Evolutionary conservation across 2,113 vertebrate species (phyloP), one percentile per base, ranked within the genome.

Genomic region (Elaphurus davidianus): DNA sequence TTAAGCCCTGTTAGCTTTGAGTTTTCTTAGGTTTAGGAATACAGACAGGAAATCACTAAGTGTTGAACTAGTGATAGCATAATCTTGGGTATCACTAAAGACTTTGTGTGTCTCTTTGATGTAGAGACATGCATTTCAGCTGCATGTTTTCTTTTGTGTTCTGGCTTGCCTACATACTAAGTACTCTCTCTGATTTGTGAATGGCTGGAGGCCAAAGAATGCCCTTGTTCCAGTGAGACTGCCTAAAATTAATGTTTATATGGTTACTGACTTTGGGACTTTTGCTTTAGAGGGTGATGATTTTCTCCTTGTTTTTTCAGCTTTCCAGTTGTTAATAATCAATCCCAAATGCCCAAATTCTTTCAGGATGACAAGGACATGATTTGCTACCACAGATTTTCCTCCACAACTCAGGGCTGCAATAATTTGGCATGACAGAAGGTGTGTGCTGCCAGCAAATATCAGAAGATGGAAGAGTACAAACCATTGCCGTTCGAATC

Each of bases 401-500:
- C 71, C 86, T 74, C 27, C 28, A 89, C 93, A 90, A 90, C 96
- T 98, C 98, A 43, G 94, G 91, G 47, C 96, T 98, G 83, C 85
- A 92, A 47, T 90, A 86, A 96, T 94, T 98, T 97, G 98, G 82
- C 96, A 96, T 94, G 95, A 94, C 94, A 97, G 98, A 93, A 90
- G 94, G 40, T 40, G 30, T 93, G 84, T 55, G 74, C 87, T 98
- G 95, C 95, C 92, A 97, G 54, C 76, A 92, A 97, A 94, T 97
- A 97, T 92, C 92, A 45, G 93, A 97, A 92, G 93, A 97, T 93
- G 95, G 62, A 59, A 92, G 55, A 97, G 47, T 95, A 82, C 57
- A 96, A 96, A 43, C 96, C 95, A 83, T 91, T 79, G 94, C 89
- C 95, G 12, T 83, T 94, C 95, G 98, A 97, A 98, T 98, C 98